Conservation (phyloP, 2,113 vertebrate genomes). For the Malurus cyaneus region DNA sequence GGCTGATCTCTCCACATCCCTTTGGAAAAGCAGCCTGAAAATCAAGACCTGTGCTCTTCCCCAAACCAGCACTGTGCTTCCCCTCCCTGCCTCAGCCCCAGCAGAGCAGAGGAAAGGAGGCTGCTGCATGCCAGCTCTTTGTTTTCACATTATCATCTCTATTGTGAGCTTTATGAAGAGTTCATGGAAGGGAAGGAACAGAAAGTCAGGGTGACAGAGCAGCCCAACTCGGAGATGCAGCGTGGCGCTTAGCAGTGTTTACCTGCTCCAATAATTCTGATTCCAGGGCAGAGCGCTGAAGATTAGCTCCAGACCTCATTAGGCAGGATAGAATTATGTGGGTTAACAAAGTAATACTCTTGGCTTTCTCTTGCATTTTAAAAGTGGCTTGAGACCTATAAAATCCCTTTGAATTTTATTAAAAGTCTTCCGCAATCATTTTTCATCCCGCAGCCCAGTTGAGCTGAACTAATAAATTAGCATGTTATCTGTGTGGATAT, state of each 20-base stretch:
- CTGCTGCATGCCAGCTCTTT: background rate
- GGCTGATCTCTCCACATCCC: background rate
- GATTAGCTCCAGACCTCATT: slow-evolving; percentile 70
- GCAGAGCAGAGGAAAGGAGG: background rate
- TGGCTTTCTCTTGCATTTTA: slow-evolving; percentile 70
- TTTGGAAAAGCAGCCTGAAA: background rate
- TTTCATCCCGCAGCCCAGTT: slow-evolving; percentile 67
- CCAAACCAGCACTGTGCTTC: background rate
- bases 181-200: background rate
- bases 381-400: slow-evolving; percentile 73
- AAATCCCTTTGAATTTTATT: slow-evolving; percentile 75
- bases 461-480: slow-evolving; percentile 73
- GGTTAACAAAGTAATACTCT: slow-evolving; percentile 70
- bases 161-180: background rate
- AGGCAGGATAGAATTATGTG: slow-evolving; percentile 66
- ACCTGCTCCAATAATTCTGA: slow-evolving; percentile 66
- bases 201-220: background rate
- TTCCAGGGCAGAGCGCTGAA: slow-evolving; percentile 50
- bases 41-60: background rate
- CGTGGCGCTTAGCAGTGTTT: slow-evolving; percentile 32
- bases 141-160: background rate
- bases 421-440: slow-evolving; percentile 62
- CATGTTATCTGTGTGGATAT: slow-evolving; percentile 63
- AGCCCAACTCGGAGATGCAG: slow-evolving; percentile 9
- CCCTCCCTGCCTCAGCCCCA: background rate